These are phyloP conservation scores for Chaitophorus viminalis DNA, from an alignment of 2,888 invertebrate genomes.

Conservation along the genomic window DNA sequence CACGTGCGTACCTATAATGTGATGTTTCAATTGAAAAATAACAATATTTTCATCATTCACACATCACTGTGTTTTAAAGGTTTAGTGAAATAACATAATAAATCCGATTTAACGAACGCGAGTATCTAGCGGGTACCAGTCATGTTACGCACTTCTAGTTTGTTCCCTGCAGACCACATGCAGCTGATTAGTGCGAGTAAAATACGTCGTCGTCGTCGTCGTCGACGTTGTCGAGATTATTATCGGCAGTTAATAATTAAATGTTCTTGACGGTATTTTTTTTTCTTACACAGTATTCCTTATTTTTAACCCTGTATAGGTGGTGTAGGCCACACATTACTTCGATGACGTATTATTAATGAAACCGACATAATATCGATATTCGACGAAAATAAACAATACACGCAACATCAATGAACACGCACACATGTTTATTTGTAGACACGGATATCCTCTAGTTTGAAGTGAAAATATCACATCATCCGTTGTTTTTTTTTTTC, in stretches of 20 bases:
- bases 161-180: too few relatives aligned
- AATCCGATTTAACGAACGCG: neutral
- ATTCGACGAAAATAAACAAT: too few relatives aligned
- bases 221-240: too few relatives aligned
- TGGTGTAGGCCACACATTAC: too few relatives aligned
- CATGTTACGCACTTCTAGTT: neutral
- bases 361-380: too few relatives aligned
- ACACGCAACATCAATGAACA: too few relatives aligned
- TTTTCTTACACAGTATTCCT: too few relatives aligned
- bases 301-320: too few relatives aligned
- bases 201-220: neutral
- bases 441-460: neutral
- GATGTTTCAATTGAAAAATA: conserved; percentile 25
- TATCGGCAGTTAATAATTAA: too few relatives aligned
- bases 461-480: neutral
- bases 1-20: neutral
- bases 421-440: too few relatives aligned
- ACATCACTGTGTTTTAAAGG: neutral
- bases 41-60: neutral
- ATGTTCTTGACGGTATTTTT: too few relatives aligned
- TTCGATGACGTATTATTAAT: too few relatives aligned
- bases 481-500: neutral
- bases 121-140: neutral
- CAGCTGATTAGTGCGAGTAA: neutral
- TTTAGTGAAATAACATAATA: neutral